Evolutionary conservation across 2,113 vertebrate genomes (phyloP).

Genomic region (Oreotrochilus melanogaster): DNA sequence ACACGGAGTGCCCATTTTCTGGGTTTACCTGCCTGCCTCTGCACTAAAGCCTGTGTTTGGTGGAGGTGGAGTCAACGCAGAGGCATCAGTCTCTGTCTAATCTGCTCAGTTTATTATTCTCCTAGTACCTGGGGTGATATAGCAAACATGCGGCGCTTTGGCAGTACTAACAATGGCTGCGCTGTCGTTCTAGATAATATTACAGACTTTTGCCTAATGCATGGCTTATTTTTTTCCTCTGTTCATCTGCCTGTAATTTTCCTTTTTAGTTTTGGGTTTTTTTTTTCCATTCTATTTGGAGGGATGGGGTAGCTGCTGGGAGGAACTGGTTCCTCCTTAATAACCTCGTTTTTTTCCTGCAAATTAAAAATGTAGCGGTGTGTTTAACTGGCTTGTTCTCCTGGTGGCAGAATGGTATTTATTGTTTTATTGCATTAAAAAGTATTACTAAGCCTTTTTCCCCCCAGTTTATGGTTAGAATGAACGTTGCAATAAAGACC

Average conservation of each 20-base stretch:
- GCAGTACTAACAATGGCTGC: conserved; percentile 74
- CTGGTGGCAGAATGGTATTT: not conserved
- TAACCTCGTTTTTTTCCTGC: not conserved
- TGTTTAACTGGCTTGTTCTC: conserved; percentile 29
- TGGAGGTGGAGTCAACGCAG: conserved; percentile 20
- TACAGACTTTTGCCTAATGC: conserved; percentile 71
- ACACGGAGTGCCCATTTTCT: conserved; percentile 67
- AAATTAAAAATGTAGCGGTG: not conserved
- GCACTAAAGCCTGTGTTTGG: conserved; percentile 33
- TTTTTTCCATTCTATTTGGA: not conserved
- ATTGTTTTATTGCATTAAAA: not conserved
- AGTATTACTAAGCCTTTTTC: not conserved
- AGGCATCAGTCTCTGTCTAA: conserved; percentile 76
- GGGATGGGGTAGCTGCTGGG: not conserved
- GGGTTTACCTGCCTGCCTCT: conserved; percentile 71
- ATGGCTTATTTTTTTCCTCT: conserved; percentile 62
- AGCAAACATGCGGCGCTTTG: conserved; percentile 71
- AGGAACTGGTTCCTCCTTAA: not conserved
- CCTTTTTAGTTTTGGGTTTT: conserved; percentile 25
- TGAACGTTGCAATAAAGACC: not conserved
- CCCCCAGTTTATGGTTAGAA: not conserved
- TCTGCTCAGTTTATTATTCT: conserved; percentile 79
- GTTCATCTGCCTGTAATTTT: conserved; percentile 5
- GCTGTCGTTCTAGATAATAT: conserved; percentile 76
- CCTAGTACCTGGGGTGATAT: conserved; percentile 66